Conservation (phyloP, 2,113 vertebrate species). For the Chaetops frenatus region DNA sequence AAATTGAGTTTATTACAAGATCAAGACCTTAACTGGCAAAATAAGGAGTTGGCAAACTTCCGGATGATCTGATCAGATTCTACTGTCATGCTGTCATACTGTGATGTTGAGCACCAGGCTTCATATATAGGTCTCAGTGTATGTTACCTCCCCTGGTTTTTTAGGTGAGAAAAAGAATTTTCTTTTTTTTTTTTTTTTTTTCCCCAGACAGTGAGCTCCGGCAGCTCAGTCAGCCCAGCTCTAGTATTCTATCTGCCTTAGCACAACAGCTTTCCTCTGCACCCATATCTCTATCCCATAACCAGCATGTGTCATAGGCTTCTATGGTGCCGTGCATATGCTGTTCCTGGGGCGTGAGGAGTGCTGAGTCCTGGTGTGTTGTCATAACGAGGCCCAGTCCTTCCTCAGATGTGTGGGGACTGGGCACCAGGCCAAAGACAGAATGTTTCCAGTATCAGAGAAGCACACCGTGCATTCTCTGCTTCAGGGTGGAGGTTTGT, state of each 20-base stretch:
- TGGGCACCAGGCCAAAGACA: background rate
- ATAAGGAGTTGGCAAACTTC: background rate
- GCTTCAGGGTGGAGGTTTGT: background rate
- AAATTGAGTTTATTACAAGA: background rate
- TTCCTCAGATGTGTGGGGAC: background rate
- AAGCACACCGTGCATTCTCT: background rate
- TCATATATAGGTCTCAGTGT: background rate
- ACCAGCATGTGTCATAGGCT: background rate
- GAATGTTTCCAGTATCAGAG: background rate
- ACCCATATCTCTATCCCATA: background rate
- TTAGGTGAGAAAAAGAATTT: background rate
- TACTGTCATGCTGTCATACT: background rate
- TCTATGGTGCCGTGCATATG: rapidly evolving
- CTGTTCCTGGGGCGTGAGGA: background rate
- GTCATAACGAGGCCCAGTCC: rapidly evolving
- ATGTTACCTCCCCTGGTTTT: background rate
- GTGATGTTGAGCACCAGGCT: background rate
- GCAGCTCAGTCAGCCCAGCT: background rate
- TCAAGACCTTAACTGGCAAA: background rate
- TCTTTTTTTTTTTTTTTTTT: background rate
- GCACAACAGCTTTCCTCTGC: background rate
- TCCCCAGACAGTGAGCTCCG: background rate
- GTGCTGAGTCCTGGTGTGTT: background rate
- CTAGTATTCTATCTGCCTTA: background rate
- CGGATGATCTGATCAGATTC: background rate